A percentile compares a stretch with the other conserved stretches of the same genome.
Evolutionary conservation across 2,113 vertebrate genomes (phyloP).

Genomic region (Hemichromis elongatus): DNA sequence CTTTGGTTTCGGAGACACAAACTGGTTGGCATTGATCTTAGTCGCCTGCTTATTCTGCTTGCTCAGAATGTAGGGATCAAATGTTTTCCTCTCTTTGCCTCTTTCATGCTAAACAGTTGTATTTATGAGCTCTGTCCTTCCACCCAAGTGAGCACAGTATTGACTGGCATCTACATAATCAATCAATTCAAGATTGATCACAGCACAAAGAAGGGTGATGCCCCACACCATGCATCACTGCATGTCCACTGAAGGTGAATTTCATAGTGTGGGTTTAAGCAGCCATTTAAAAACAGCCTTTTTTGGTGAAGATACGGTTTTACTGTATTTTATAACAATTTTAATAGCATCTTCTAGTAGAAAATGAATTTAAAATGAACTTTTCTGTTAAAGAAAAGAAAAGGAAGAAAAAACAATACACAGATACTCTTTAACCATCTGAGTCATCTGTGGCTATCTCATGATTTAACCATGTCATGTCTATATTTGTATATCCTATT

Average conservation of each 20-base stretch:
- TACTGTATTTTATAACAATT: neutral
- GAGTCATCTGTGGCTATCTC: neutral
- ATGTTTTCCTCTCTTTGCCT: neutral
- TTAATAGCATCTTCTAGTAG: neutral
- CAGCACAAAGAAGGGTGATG: neutral
- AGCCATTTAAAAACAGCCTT: neutral
- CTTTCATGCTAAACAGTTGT: neutral
- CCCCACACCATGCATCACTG: neutral
- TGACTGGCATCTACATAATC: conserved; percentile 36
- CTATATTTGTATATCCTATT: conserved; percentile 26
- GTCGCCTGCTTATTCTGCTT: neutral
- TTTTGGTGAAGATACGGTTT: neutral
- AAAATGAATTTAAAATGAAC: neutral
- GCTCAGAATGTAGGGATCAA: conserved; percentile 1
- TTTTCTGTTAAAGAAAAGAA: neutral
- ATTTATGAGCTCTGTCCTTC: conserved; percentile 21
- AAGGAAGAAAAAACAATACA: neutral
- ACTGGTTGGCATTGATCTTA: neutral
- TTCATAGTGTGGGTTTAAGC: neutral
- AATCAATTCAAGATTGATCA: conserved; percentile 43
- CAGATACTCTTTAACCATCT: neutral
- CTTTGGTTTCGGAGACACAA: neutral
- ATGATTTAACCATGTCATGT: conserved; percentile 49
- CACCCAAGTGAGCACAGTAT: conserved; percentile 7
- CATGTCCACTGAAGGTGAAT: conserved; percentile 1